These are phyloP conservation scores for Magallana angulata DNA, from an alignment of 1,140 invertebrate species.

Conservation along the genomic window DNA sequence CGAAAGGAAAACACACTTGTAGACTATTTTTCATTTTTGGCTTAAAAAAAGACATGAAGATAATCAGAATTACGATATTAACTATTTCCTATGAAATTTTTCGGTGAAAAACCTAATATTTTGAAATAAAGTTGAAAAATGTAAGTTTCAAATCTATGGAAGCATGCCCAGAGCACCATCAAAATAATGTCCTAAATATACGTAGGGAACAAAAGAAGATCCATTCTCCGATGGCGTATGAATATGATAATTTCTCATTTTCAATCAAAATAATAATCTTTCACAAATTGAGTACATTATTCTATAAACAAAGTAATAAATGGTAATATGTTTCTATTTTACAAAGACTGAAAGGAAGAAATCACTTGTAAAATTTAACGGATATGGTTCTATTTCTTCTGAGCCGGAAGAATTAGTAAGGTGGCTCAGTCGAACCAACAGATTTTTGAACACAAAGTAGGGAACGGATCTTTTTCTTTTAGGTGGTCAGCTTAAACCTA, in stretches of 20 bases:
- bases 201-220: background rate
- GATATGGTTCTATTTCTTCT: slow-evolving; percentile 18
- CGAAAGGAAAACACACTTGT: background rate
- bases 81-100: no score
- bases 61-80: no score
- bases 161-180: background rate
- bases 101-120: background rate
- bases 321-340: no score
- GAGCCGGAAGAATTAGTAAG: slow-evolving; percentile 36
- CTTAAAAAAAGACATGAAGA: no score
- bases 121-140: background rate
- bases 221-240: background rate
- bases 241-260: background rate
- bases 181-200: slow-evolving; percentile 27
- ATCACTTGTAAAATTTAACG: background rate
- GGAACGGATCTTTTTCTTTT: slow-evolving; percentile 35
- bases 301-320: no score
- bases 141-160: background rate
- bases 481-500: background rate
- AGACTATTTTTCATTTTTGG: background rate
- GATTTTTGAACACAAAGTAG: background rate
- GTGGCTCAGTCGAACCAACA: slow-evolving; percentile 30
- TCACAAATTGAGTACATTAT: no score
- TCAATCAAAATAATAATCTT: no score
- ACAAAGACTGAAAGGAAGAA: no score